Evolutionary conservation across 2,113 vertebrate genomes (phyloP).

Genomic region (Cryptoleucopteryx plumbea): DNA sequence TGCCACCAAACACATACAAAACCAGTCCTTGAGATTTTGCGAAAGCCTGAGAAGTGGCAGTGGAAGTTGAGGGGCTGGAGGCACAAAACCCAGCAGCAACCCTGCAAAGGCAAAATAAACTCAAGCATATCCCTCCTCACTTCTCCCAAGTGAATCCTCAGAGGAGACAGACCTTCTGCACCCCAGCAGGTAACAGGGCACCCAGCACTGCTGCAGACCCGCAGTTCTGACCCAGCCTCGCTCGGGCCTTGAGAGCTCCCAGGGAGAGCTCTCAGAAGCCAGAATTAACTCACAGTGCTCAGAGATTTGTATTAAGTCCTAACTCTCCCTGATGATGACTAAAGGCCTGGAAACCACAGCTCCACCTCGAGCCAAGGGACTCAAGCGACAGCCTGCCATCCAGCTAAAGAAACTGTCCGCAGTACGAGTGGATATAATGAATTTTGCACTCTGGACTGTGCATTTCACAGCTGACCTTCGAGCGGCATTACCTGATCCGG

Average conservation of each 20-base stretch:
- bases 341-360: background rate
- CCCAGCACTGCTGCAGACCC: background rate
- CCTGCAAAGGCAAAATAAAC: background rate
- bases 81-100: background rate
- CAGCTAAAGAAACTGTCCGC: fast-evolving
- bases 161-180: background rate
- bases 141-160: background rate
- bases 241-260: background rate
- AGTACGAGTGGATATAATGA: fast-evolving
- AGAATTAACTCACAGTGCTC: background rate
- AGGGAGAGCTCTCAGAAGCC: background rate
- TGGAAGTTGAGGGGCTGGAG: background rate
- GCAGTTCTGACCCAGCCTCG: background rate
- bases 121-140: background rate
- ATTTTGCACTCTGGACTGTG: fast-evolving
- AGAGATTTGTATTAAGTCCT: fast-evolving
- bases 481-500: background rate
- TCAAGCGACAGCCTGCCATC: fast-evolving
- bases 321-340: background rate
- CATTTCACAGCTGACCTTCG: fast-evolving
- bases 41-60: background rate
- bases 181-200: background rate
- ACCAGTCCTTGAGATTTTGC: fast-evolving
- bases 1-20: background rate
- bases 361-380: background rate